Percentiles rank a stretch among this genome's conserved stretches.
Evolutionary conservation across 2,113 vertebrate genomes (phyloP).

Genomic region (Anhinga anhinga): DNA sequence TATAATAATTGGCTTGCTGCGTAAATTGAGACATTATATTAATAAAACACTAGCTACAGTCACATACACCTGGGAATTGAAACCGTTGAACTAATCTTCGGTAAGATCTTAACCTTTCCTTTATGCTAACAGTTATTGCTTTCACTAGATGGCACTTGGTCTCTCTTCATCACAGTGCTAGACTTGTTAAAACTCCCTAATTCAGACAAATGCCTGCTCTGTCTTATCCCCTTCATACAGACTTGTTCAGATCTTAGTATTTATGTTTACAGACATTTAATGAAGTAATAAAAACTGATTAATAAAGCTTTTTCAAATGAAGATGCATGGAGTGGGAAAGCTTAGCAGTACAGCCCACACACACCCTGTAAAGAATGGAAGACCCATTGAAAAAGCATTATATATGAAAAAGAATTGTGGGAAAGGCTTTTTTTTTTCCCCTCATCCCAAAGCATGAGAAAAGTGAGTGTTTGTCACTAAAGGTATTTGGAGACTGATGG

Average conservation of each 20-base stretch:
- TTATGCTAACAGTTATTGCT: neutral
- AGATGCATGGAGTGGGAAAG: neutral
- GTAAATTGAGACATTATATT: neutral
- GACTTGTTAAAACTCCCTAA: neutral
- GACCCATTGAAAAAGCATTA: neutral
- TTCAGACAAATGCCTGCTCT: neutral
- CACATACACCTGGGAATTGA: neutral
- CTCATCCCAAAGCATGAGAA: neutral
- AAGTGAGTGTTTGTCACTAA: neutral
- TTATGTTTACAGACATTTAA: conserved; percentile 9
- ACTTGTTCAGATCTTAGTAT: neutral
- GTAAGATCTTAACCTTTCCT: neutral
- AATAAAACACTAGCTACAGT: neutral
- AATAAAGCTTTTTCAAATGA: neutral
- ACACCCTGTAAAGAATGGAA: neutral
- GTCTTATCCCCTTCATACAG: neutral
- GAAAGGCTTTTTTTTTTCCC: neutral
- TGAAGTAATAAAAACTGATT: neutral
- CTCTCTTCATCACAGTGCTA: neutral
- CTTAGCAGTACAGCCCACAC: neutral
- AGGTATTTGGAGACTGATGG: neutral
- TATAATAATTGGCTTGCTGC: neutral
- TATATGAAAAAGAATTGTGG: neutral
- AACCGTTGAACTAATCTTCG: neutral
- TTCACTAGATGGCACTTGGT: conserved; percentile 43